A percentile compares a stretch with the other conserved stretches of the same genome.
Evolutionary conservation across 2,888 invertebrate species (phyloP).

Genomic region (Pheosia tremula): DNA sequence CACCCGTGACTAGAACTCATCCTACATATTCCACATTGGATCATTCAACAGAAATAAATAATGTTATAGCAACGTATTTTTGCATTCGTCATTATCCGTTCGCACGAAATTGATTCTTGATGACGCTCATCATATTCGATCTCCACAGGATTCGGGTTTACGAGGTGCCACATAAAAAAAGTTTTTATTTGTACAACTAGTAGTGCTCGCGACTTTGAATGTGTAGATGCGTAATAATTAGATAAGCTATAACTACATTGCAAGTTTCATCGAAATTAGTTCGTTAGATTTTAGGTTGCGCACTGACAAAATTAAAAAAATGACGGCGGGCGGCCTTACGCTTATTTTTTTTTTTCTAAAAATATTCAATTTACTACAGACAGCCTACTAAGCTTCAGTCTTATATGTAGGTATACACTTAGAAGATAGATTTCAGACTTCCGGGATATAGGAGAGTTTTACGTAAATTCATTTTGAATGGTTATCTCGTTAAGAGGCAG

Average conservation of each 20-base stretch:
- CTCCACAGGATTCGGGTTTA: constrained; percentile 8
- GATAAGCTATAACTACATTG: too few species aligned
- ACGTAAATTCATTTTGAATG: constrained; percentile 17
- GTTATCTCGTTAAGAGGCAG: constrained; percentile 11
- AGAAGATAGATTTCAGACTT: constrained; percentile 15
- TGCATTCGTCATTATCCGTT: background rate
- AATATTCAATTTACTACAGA: too few species aligned
- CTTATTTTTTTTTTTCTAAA: too few species aligned
- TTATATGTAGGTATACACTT: too few species aligned
- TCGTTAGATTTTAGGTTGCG: too few species aligned
- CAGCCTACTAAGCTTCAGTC: too few species aligned
- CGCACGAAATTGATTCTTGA: background rate
- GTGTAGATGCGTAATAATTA: too few species aligned
- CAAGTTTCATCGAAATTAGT: too few species aligned
- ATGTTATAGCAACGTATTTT: constrained; percentile 6
- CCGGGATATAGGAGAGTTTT: constrained; percentile 29
- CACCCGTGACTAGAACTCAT: constrained; percentile 5
- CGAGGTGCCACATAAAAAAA: constrained; percentile 21
- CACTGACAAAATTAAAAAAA: too few species aligned
- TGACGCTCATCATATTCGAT: constrained; percentile 2
- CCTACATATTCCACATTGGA: constrained; percentile 7
- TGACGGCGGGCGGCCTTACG: too few species aligned
- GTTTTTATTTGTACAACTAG: constrained; percentile 25
- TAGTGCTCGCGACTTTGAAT: too few species aligned
- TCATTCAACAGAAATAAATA: constrained; percentile 3